Base-by-base conservation (phyloP, 2,797 vertebrate genomes). In the Threskiornis aethiopicus region DNA sequence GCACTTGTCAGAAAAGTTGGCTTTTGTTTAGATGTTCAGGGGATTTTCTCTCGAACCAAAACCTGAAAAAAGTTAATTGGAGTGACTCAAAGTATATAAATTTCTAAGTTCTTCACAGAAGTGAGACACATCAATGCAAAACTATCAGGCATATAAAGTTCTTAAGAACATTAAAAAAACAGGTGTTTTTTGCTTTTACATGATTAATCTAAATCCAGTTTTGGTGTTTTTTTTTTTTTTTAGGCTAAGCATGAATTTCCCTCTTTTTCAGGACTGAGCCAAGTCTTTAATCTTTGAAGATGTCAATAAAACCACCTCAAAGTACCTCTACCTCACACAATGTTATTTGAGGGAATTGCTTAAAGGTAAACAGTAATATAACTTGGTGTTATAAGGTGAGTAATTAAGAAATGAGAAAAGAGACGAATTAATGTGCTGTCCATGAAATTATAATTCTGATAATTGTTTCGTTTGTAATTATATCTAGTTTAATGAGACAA, bases 211-310 rank as follows among this genome's bases (percentile, higher is more conserved):
- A 71, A 91, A 84, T 94, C 54, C 51, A 77, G 33, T 20, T 20
- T 16, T 31, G 37, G 37, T 39, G 37, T 39, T 39, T 39, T 39
- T 15, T 6, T 12, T 46, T 72, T 51, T 72, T 85, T 86, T 82
- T 52, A 64, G 21, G 35, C n/a, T 83, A 88, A 81, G 6, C 21
- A 41, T 47, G 25, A 81, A 65, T 91, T 94, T 86, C 49, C 14
- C 7, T 86, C 41, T 77, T 80, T 87, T 86, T 57, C 46, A 72
- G 26, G 62, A 51, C 14, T 0, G 13, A 71, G 84, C 69, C 82
- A 95, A 95, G 61, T 24, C 33, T 88, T 86, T 49, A 21, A 16
- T 84, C 89, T 93, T 86, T 94, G 91, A 95, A 96, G 81, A 69
- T 59, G 52, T 51, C 84, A 75, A 31, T 85, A 93, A 95, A 95